Evolutionary conservation across 2,888 invertebrate species (phyloP).

Genomic region (Napeogenes sylphis): DNA sequence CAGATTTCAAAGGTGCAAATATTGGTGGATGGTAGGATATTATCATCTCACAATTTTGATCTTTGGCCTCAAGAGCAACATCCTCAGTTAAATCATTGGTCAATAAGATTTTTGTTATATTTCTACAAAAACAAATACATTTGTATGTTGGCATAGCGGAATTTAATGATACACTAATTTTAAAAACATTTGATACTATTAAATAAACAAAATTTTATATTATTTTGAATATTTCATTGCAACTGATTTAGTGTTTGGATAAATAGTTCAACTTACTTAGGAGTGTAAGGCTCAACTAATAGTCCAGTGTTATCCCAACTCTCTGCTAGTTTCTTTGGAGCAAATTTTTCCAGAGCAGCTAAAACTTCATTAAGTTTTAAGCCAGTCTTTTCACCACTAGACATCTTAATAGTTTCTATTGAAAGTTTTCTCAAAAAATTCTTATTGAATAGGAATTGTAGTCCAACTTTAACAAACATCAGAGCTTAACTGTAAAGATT

Average conservation of each 20-base stretch:
- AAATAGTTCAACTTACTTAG: constrained; percentile 52
- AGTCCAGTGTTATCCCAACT: constrained; percentile 98
- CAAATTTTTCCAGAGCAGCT: constrained; percentile 81
- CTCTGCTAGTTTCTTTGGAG: constrained; percentile 84
- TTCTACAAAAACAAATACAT: constrained; percentile 46
- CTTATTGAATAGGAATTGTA: constrained; percentile 38
- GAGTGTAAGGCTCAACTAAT: constrained; percentile 86
- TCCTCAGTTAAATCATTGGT: constrained; percentile 96
- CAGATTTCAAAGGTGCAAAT: constrained; percentile 88
- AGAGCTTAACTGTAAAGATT: constrained; percentile 47
- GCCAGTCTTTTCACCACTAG: constrained; percentile 56
- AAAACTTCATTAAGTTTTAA: constrained; percentile 73
- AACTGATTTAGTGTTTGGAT: no score
- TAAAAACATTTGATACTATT: no score
- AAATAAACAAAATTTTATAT: background rate
- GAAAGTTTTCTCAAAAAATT: constrained; percentile 37
- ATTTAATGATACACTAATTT: no score
- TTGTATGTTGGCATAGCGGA: no score
- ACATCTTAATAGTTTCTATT: constrained; percentile 48
- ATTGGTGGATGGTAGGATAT: constrained; percentile 98
- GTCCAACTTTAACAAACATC: constrained; percentile 58
- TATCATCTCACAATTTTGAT: constrained; percentile 84
- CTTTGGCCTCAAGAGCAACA: constrained; percentile 89
- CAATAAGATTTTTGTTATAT: constrained; percentile 83
- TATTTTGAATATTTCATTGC: no score